phyloP scores from a whole-genome alignment of 2,113 vertebrate genomes.

The Arenaria interpres region DNA sequence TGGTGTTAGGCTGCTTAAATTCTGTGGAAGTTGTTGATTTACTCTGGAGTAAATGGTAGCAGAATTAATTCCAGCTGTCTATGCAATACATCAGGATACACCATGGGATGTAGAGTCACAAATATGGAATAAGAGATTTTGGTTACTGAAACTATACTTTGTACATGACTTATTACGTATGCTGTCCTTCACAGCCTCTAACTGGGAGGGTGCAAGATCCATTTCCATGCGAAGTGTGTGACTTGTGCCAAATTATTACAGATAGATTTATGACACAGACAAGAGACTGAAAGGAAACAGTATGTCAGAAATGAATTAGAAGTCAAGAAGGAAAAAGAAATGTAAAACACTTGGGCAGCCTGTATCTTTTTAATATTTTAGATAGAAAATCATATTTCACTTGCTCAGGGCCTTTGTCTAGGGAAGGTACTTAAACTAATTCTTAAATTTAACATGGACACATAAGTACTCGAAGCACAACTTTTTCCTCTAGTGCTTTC shows the following conservation, averaged over 20 bases:
- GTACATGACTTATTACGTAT: neutral
- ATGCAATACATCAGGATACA: neutral
- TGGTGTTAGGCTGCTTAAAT: neutral
- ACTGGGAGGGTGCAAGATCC: neutral
- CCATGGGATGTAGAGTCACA: neutral
- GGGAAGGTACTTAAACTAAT: slow-evolving; percentile 10
- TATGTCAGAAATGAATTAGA: slow-evolving; percentile 63
- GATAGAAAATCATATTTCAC: slow-evolving; percentile 63
- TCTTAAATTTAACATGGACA: slow-evolving; percentile 36
- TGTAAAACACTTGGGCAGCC: slow-evolving; percentile 37
- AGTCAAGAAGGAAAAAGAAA: slow-evolving; percentile 53
- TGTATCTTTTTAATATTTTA: slow-evolving; percentile 66
- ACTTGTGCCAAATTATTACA: slow-evolving; percentile 18
- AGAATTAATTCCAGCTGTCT: slow-evolving; percentile 25
- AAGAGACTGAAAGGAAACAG: slow-evolving; percentile 44
- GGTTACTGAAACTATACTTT: neutral
- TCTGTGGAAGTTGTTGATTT: neutral
- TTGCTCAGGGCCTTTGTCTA: slow-evolving; percentile 2
- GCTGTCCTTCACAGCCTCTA: neutral
- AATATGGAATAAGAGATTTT: neutral
- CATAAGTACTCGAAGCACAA: neutral
- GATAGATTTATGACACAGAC: slow-evolving; percentile 17
- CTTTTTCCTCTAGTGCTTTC: neutral
- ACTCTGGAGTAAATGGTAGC: neutral
- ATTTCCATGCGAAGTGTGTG: neutral